Evolutionary conservation across 2,888 invertebrate genomes (phyloP).

Genomic region (Erannis defoliaria): DNA sequence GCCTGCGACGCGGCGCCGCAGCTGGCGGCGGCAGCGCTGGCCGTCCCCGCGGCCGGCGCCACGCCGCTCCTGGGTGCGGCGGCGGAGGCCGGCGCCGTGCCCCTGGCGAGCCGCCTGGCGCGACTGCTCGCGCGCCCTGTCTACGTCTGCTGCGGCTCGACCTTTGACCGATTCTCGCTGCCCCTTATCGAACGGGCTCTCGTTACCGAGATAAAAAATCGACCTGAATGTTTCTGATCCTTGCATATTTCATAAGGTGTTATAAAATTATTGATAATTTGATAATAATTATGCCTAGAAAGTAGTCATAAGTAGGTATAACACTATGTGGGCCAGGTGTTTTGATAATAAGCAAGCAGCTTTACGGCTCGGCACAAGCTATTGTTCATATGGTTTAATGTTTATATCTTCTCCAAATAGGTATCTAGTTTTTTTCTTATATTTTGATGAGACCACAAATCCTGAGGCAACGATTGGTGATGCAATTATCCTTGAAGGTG

Average conservation of each 20-base stretch:
- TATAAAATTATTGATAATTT: no score
- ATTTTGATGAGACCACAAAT: no score
- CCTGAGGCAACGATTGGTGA: no score
- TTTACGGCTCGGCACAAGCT: no score
- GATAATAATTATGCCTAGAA: no score
- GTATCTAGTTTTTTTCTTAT: no score
- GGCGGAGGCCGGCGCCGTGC: conserved; percentile 25
- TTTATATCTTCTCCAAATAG: no score
- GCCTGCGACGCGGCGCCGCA: conserved; percentile 61
- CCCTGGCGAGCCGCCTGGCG: conserved; percentile 28
- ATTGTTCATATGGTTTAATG: no score
- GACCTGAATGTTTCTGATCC: conserved; percentile 10
- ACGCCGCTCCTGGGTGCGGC: conserved; percentile 21
- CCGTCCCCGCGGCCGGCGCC: conserved; percentile 23
- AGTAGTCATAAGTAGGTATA: no score
- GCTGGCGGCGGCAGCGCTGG: conserved; percentile 5
- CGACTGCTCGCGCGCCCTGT: conserved; percentile 24
- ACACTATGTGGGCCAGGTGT: no score
- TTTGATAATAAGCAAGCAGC: no score
- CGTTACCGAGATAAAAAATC: conserved; percentile 1
- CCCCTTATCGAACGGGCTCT: conserved; percentile 15
- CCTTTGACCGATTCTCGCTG: conserved; percentile 55
- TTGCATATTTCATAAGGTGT: not conserved
- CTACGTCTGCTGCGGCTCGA: conserved; percentile 41
- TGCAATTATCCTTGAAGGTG: no score